Evolutionary conservation across 2,888 invertebrate genomes (phyloP).

Genomic region (Cerceris rybyensis): DNA sequence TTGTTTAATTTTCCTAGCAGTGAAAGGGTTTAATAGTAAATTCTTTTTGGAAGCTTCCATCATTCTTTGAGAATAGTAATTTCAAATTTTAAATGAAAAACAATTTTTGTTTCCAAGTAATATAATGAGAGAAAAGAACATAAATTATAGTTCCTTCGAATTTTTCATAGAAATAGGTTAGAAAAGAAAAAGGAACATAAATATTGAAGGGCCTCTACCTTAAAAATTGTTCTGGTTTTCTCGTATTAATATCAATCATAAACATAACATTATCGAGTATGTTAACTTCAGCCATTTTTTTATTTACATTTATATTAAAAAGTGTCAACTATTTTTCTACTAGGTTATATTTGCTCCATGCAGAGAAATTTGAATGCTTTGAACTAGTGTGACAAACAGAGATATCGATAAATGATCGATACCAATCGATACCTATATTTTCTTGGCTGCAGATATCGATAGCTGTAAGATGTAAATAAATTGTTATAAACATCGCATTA

Average conservation of each 20-base stretch:
- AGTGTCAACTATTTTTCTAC: background rate
- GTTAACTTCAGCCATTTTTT: slow-evolving; percentile 61
- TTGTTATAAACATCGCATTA: no score
- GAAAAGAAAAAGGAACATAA: slow-evolving; percentile 1
- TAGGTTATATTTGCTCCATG: slow-evolving; percentile 18
- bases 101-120: no score
- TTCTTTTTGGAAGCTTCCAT: background rate
- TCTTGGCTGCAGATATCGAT: background rate
- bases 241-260: slow-evolving; percentile 69
- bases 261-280: slow-evolving; percentile 63
- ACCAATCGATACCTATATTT: background rate
- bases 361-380: background rate
- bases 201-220: slow-evolving; percentile 67
- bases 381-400: background rate
- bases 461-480: no score
- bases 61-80: no score
- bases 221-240: slow-evolving; percentile 76
- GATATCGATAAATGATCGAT: background rate
- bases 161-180: slow-evolving; percentile 29
- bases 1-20: no score
- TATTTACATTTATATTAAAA: slow-evolving; percentile 29
- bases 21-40: no score
- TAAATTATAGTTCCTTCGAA: slow-evolving; percentile 13
- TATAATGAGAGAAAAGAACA: slow-evolving; percentile 10
- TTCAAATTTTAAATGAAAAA: no score